Evolutionary conservation across 2,797 vertebrate genomes (phyloP).

Genomic region (Urophycis tenuis): DNA sequence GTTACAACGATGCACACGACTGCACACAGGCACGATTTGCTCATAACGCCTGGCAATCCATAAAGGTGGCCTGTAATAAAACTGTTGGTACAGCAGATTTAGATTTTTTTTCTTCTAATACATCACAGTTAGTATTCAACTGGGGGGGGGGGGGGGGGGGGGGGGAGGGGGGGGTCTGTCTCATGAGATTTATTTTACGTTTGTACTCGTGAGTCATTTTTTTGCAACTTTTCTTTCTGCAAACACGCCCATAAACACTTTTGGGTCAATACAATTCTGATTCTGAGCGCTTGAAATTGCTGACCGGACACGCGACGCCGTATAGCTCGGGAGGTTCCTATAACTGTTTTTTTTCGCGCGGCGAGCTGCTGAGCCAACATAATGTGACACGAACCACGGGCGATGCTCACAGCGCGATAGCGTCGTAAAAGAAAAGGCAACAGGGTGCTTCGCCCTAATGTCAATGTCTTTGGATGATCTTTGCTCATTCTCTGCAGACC

Average conservation of each 20-base stretch:
- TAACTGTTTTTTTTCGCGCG: not conserved
- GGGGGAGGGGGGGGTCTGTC: not conserved
- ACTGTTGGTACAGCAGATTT: not conserved
- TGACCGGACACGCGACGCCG: not conserved
- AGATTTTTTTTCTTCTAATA: not conserved
- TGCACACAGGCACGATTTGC: not conserved
- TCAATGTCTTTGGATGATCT: not conserved
- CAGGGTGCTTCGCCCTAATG: not conserved
- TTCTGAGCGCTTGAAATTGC: not conserved
- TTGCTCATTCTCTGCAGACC: conserved; percentile 41
- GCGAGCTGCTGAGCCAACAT: not conserved
- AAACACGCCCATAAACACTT: not conserved
- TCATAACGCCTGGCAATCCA: not conserved
- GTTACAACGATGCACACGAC: not conserved
- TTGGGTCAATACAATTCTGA: not conserved
- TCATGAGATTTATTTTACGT: not conserved
- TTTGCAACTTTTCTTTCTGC: not conserved
- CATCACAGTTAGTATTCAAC: not conserved
- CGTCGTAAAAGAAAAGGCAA: not conserved
- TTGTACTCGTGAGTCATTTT: not conserved
- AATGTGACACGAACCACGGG: not conserved
- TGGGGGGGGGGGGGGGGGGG: not conserved
- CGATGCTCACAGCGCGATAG: not conserved
- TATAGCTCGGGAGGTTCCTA: not conserved
- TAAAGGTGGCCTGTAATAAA: not conserved